Evolutionary conservation across 1,140 invertebrate genomes (phyloP), one percentile per base, ranked within the genome.

Genomic region (Drosophila ananassae): DNA sequence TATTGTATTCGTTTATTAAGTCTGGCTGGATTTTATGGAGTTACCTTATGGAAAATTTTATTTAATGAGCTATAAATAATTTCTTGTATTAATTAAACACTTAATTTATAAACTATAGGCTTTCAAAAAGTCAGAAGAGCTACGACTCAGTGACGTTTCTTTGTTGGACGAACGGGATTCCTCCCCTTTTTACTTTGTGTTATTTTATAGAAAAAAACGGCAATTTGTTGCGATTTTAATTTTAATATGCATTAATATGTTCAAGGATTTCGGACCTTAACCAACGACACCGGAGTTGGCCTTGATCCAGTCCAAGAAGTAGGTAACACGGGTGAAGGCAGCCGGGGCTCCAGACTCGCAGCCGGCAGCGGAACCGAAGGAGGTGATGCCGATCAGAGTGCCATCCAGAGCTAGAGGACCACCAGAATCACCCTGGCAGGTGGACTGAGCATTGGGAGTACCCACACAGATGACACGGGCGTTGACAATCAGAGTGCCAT

Each of bases 301-400:
- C 63, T 60, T 66, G 54, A 87, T 85, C 61, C 64, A 81, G 52
- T 75, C 53, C 28, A 78, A 48, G 89, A 91, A 93, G 50, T 89
- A 91, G 69, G 92, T 93, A 12, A 93, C 83, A 8, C 93, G 90
- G 9, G 92, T 77, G 77, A 92, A 92, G 5, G 80, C 92, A 2
- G 91, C 91, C 0, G 93, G 92, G 37, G 71, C 72, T 0, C 92
- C 92, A 3, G 57, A 63, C 25, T 91, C 75, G 58, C 93, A 93
- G 41, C 91, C 91, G 10, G 64, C 68, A 0, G 9, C 2, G 1
- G 89, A 74, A 2, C 87, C 90, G 62, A 92, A 93, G 0, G 92
- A 93, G 17, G 81, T 91, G 12, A 93, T 77, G 13, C 92, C 93
- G 51, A 93, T 55, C 8, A 64, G 52, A 1, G 57, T 76, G 17